Conservation (phyloP, 2,797 vertebrate genomes). For the Sciaenops ocellatus region DNA sequence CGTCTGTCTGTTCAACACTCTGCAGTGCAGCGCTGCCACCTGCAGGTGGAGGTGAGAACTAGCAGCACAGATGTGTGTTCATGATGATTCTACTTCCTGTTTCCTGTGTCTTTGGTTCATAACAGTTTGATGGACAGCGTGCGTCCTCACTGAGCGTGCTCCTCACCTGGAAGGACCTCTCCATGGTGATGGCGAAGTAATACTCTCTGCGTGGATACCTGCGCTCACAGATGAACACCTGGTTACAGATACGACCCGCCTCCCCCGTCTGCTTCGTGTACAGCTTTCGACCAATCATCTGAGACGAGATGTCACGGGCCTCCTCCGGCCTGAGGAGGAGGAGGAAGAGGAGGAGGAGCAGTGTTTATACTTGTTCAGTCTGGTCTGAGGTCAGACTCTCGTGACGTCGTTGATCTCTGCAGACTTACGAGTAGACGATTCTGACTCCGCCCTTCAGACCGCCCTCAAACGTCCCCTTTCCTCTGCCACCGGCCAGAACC, state of each 20-base stretch:
- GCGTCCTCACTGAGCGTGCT: too few species aligned
- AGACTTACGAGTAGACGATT: slow-evolving; percentile 98
- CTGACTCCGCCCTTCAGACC: slow-evolving; percentile 97
- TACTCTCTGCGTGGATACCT: slow-evolving; percentile 98
- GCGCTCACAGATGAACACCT: slow-evolving; percentile 98
- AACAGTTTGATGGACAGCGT: too few species aligned
- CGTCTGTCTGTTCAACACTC: too few species aligned
- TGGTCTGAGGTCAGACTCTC: too few species aligned
- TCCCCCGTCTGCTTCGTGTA: slow-evolving; percentile 98
- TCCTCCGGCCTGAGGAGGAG: slow-evolving; percentile 91
- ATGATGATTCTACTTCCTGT: too few species aligned
- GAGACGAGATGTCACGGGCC: slow-evolving; percentile 93
- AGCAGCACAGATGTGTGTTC: too few species aligned
- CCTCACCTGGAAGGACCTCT: slow-evolving; percentile 95
- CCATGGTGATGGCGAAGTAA: slow-evolving; percentile 99
- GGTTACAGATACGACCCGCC: slow-evolving; percentile 97
- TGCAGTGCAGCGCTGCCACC: too few species aligned
- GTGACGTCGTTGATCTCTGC: background rate
- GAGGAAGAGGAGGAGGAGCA: background rate
- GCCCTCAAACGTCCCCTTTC: slow-evolving; percentile 97
- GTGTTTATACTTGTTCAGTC: too few species aligned
- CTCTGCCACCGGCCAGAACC: slow-evolving; percentile 97
- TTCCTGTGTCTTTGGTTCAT: too few species aligned
- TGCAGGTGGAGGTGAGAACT: too few species aligned
- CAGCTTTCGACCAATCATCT: slow-evolving; percentile 98